Percentiles rank a stretch among this genome's conserved stretches.
Evolutionary conservation across 92 coral and sea anemone genomes (phyloP).

Genomic region (Siderastrea radians): DNA sequence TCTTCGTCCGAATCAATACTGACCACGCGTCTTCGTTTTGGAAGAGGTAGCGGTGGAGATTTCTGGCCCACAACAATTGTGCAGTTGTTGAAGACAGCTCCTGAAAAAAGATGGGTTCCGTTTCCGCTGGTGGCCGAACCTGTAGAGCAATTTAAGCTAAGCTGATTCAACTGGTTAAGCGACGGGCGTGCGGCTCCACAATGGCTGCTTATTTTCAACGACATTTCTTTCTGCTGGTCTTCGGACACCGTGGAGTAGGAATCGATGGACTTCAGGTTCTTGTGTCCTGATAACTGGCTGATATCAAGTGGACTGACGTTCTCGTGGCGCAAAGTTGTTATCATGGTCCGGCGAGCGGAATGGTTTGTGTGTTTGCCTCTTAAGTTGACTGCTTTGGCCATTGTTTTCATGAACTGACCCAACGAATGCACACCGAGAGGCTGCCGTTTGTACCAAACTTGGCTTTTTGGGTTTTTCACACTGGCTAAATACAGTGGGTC

Average conservation of each 20-base stretch:
- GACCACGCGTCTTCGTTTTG: no score
- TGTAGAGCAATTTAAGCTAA: background rate
- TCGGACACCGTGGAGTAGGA: conserved; percentile 22
- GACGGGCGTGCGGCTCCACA: background rate
- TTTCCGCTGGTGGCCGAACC: background rate
- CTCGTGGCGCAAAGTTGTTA: conserved; percentile 11
- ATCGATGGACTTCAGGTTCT: conserved; percentile 47
- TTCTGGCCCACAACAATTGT: no score
- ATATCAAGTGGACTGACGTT: conserved; percentile 31
- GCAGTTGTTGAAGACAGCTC: conserved; percentile 8
- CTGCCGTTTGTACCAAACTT: conserved; percentile 41
- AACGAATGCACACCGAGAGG: conserved; percentile 59
- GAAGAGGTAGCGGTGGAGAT: no score
- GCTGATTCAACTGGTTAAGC: background rate
- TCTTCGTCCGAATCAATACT: no score
- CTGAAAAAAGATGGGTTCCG: conserved; percentile 2
- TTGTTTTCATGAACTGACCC: conserved; percentile 55
- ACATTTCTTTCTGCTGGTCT: conserved; percentile 29
- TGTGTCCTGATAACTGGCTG: conserved; percentile 48
- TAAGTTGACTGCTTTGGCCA: conserved; percentile 38
- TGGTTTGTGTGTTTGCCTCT: conserved; percentile 61
- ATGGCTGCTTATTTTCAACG: background rate
- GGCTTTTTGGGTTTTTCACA: conserved; percentile 6
- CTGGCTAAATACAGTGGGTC: conserved; percentile 32
- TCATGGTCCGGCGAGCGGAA: conserved; percentile 64